Evolutionary conservation across 2,888 invertebrate genomes (phyloP).

Genomic region (Trisateles emortualis): DNA sequence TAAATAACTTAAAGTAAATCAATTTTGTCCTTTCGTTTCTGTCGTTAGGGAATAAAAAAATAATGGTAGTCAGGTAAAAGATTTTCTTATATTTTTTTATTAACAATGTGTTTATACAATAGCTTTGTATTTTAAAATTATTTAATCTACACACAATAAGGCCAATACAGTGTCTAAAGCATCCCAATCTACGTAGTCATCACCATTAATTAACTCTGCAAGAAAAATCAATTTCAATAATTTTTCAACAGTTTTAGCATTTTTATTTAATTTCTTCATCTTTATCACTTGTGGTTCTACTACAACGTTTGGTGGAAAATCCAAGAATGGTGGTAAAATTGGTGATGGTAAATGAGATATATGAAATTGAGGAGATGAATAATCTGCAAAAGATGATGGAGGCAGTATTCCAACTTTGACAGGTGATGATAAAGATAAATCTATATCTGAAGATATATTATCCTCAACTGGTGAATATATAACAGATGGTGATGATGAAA

Average conservation of each 20-base stretch:
- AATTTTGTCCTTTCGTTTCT: no score
- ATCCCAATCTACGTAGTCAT: conserved; percentile 25
- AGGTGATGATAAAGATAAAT: background rate
- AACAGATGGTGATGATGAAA: background rate
- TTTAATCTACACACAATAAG: conserved; percentile 15
- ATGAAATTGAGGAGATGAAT: conserved; percentile 9
- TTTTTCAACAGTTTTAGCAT: conserved; percentile 17
- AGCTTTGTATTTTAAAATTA: background rate
- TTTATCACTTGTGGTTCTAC: conserved; percentile 14
- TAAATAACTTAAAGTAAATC: no score
- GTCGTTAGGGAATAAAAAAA: no score
- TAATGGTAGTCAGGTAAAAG: no score
- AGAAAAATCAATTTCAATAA: conserved; percentile 24
- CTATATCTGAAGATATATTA: background rate
- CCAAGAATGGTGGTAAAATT: conserved; percentile 16
- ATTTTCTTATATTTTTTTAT: no score
- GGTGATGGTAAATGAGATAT: conserved; percentile 35
- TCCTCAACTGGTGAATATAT: background rate
- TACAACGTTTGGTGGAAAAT: conserved; percentile 7
- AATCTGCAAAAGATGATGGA: conserved; percentile 6
- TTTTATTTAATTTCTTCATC: conserved; percentile 12
- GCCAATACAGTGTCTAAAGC: conserved; percentile 27
- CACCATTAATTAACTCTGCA: conserved; percentile 28
- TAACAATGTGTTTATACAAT: no score
- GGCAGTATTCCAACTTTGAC: background rate